Base-by-base conservation (phyloP, 2,113 vertebrate species). In the Micronycteris hirsuta region DNA sequence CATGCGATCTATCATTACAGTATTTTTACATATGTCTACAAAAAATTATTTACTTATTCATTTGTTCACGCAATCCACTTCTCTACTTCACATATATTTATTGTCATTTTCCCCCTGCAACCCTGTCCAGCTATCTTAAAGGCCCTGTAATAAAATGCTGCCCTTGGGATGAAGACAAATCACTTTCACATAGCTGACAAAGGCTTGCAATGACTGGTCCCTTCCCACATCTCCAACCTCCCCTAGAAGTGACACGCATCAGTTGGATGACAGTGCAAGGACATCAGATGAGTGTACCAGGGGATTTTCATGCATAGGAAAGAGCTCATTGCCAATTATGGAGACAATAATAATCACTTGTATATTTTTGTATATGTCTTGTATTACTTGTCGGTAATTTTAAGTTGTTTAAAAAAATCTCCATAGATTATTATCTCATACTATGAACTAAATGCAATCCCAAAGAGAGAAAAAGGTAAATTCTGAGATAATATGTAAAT, bases 191-290 rank as follows among this genome's bases (percentile, higher is more conserved):
- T 0, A 5, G 41, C 4, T 47, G 13, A 49, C 41, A 49, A 73
- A 52, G 36, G 24, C 54, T 70, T 63, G 33, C 17, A 4, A 0
- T 13, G 28, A 19, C 31, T 4, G 12, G 4, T 20, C 14, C 36
- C 31, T 73, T 52, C 12, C 56, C 20, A 2, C 13, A 2, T 36
- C 38, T 61, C 86, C 47, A 33, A 17, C 10, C 9, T 43, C 45
- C 1, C 54, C 28, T 22, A 13, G 38, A 58, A 81, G 38, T 8
- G 15, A 49, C 52, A 11, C 3, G 1, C 28, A 7, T 33, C 28
- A 15, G 3, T 24, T 17, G 36, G 54, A 9, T 36, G 24, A 17
- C 1, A 38, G 4, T 0, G 31, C 8, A 0, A 2, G 33, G 14
- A 12, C 3, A 26, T 65, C 33, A 13, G 71, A 31, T 5, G 47